Percentiles rank a stretch among this genome's conserved stretches.
These are phyloP conservation scores for Heterochromis multidens DNA, from an alignment of 2,113 vertebrate species.

Conservation along the genomic window DNA sequence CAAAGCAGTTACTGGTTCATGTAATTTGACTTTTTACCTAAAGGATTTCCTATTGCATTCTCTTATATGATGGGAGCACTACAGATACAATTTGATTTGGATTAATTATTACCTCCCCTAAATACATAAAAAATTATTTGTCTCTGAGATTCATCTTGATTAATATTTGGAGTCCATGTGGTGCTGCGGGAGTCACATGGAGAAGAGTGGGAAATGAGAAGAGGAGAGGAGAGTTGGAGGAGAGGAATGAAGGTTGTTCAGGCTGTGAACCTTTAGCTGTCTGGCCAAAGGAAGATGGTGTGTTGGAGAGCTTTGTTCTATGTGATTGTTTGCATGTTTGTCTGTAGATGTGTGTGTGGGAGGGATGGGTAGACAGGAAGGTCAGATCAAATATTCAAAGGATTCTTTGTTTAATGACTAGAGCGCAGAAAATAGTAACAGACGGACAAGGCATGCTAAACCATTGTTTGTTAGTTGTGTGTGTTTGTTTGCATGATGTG, in stretches of 20 bases:
- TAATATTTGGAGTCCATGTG: slow-evolving; percentile 16
- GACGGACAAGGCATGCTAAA: too few relatives aligned
- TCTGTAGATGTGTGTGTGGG: not conserved
- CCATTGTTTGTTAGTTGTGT: not conserved
- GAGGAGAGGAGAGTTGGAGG: not conserved
- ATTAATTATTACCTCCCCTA: not conserved
- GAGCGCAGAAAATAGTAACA: not conserved
- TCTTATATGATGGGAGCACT: not conserved
- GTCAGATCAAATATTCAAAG: not conserved
- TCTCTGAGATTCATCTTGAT: not conserved
- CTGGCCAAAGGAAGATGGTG: not conserved
- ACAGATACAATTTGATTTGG: not conserved
- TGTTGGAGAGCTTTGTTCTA: not conserved
- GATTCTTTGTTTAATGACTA: not conserved
- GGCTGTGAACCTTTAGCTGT: slow-evolving; percentile 8
- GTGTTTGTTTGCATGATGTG: not conserved
- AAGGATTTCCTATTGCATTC: not conserved
- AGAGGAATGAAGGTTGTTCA: not conserved
- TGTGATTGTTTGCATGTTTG: not conserved
- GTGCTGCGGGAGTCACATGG: slow-evolving; percentile 41
- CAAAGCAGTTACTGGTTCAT: not conserved
- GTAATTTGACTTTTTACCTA: not conserved
- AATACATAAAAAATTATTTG: not conserved
- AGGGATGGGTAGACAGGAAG: not conserved
- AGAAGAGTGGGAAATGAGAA: not conserved